These are phyloP conservation scores for Ashinkailepas kermadecensis DNA, from an alignment of 2,888 invertebrate species.

Conservation along the genomic window DNA sequence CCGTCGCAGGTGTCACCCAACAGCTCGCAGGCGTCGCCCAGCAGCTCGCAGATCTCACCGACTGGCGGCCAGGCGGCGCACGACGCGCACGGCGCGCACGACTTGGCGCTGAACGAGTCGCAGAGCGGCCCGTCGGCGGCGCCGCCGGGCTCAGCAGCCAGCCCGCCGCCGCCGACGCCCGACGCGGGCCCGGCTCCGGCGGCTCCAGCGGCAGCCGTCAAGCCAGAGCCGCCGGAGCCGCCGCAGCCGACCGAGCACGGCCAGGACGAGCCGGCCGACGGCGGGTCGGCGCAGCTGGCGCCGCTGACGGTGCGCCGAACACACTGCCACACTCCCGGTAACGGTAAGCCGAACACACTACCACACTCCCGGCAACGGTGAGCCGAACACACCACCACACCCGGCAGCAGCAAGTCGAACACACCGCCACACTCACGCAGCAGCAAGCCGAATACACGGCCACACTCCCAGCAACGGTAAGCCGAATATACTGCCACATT, in stretches of 20 bases:
- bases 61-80: not conserved
- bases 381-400: too few species aligned
- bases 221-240: not conserved
- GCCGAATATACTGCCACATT: too few species aligned
- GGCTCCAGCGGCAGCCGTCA: too few species aligned
- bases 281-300: not conserved
- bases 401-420: too few species aligned
- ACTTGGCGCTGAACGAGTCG: too few species aligned
- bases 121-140: not conserved
- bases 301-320: not conserved
- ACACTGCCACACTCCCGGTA: not conserved
- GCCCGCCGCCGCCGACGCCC: too few species aligned
- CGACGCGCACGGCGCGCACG: too few species aligned
- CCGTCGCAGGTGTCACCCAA: not conserved
- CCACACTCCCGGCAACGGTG: not conserved
- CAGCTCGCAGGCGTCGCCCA: not conserved
- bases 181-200: too few species aligned
- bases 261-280: not conserved
- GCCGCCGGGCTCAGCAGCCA: too few species aligned
- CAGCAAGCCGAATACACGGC: too few species aligned
- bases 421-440: too few species aligned
- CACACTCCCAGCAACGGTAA: too few species aligned
- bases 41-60: not conserved
- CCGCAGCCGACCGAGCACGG: not conserved
- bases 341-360: not conserved